Conservation (phyloP, 2,888 invertebrate species). For the Caenorhabditis panamensis region DNA sequence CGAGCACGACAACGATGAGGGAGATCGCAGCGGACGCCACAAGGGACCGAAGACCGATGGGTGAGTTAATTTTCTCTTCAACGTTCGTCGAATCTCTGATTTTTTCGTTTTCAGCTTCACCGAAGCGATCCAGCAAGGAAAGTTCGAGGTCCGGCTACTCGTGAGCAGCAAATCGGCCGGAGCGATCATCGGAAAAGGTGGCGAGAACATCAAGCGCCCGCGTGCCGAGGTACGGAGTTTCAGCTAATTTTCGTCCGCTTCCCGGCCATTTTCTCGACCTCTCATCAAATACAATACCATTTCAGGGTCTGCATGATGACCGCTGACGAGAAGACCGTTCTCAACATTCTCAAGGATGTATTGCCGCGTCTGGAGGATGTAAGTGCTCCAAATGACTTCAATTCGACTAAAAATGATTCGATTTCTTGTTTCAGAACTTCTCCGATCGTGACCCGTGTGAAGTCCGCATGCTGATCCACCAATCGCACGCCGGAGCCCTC, state of each 20-base stretch:
- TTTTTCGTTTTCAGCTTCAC: constrained; percentile 74
- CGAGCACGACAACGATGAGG: constrained; percentile 66
- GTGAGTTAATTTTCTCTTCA: constrained; percentile 30
- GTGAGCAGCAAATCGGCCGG: constrained; percentile 87
- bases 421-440: constrained; percentile 55
- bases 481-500: constrained; percentile 97
- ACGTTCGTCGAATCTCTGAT: no score
- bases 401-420: constrained; percentile 13
- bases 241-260: no score
- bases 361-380: constrained; percentile 78
- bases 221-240: constrained; percentile 97
- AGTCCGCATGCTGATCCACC: constrained; percentile 94
- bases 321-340: constrained; percentile 64
- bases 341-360: constrained; percentile 73
- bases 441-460: constrained; percentile 86
- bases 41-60: constrained; percentile 65
- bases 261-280: constrained; percentile 48
- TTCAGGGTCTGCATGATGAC: constrained; percentile 71
- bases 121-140: constrained; percentile 78
- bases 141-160: constrained; percentile 79
- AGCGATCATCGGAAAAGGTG: constrained; percentile 98
- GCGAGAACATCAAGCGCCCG: constrained; percentile 96
- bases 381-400: constrained; percentile 3
- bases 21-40: constrained; percentile 49
- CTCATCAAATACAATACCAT: not conserved